Conservation (phyloP, 2,113 vertebrate genomes). For the Elgaria multicarinata region DNA sequence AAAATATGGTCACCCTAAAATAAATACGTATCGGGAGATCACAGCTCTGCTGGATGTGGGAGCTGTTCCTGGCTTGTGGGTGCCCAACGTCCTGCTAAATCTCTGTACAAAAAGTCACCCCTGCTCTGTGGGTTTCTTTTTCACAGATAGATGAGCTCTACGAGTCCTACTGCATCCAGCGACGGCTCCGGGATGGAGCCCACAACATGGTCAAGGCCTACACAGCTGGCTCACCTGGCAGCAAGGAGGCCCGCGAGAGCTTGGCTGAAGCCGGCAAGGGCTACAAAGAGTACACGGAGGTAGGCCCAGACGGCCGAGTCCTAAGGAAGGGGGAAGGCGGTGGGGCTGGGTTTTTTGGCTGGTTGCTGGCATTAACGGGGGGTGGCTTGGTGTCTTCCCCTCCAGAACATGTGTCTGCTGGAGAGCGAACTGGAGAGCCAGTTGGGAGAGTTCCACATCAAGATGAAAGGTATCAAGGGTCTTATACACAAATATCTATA, state of each 20-base stretch:
- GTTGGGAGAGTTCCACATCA: conserved; percentile 94
- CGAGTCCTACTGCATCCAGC: conserved; percentile 94
- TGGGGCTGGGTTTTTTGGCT: neutral
- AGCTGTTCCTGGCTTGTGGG: rapidly evolving
- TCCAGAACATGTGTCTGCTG: conserved; percentile 93
- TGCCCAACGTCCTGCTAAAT: neutral
- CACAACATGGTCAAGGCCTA: conserved; percentile 97
- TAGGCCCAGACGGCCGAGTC: conserved; percentile 47
- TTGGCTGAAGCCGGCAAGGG: conserved; percentile 91
- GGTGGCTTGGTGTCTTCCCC: rapidly evolving
- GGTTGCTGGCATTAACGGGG: conserved; percentile 15
- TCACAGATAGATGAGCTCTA: conserved; percentile 94
- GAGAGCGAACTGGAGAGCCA: conserved; percentile 94
- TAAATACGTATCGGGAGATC: too few species aligned
- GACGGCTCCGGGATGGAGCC: conserved; percentile 91
- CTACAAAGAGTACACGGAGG: conserved; percentile 96
- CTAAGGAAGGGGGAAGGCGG: neutral
- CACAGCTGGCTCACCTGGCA: conserved; percentile 82
- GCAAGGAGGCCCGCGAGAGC: conserved; percentile 92
- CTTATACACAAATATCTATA: neutral
- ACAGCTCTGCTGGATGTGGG: neutral
- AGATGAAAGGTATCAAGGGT: conserved; percentile 89
- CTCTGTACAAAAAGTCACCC: rapidly evolving
- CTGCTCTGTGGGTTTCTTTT: rapidly evolving
- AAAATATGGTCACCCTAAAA: too few species aligned